These are phyloP conservation scores for Heliconius ethilla DNA, from an alignment of 2,888 invertebrate genomes.

Conservation along the genomic window DNA sequence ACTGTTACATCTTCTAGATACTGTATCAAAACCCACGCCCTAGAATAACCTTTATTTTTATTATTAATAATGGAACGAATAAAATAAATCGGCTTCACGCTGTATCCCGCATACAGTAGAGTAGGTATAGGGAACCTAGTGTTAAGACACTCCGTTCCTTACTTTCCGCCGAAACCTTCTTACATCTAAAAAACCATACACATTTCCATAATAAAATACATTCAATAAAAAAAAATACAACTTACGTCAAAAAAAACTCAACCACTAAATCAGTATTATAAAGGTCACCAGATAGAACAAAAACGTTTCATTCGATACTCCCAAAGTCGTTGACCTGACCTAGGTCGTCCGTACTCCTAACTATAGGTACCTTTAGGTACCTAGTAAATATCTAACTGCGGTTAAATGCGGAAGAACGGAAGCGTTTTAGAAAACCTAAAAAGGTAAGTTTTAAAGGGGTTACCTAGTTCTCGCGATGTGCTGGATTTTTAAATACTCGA, in stretches of 20 bases:
- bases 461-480: background rate
- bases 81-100: too few species aligned
- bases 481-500: background rate
- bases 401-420: conserved; percentile 13
- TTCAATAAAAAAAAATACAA: background rate
- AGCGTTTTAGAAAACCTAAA: conserved; percentile 12
- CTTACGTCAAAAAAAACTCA: background rate
- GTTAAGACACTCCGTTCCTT: too few species aligned
- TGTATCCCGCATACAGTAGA: too few species aligned
- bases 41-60: background rate
- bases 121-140: background rate
- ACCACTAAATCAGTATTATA: background rate
- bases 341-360: conserved; percentile 9
- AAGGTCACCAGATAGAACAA: conserved; percentile 16
- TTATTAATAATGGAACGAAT: background rate
- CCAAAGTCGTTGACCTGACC: conserved; percentile 31
- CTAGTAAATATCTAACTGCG: conserved; percentile 1
- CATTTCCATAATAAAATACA: background rate
- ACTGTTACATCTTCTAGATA: conserved; percentile 10
- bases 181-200: background rate
- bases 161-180: too few species aligned
- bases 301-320: conserved; percentile 29
- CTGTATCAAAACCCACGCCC: conserved; percentile 1
- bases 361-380: background rate
- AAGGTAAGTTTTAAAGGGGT: background rate